phyloP scores from a whole-genome alignment of 2,113 vertebrate species.

The Callopanchax toddi region DNA sequence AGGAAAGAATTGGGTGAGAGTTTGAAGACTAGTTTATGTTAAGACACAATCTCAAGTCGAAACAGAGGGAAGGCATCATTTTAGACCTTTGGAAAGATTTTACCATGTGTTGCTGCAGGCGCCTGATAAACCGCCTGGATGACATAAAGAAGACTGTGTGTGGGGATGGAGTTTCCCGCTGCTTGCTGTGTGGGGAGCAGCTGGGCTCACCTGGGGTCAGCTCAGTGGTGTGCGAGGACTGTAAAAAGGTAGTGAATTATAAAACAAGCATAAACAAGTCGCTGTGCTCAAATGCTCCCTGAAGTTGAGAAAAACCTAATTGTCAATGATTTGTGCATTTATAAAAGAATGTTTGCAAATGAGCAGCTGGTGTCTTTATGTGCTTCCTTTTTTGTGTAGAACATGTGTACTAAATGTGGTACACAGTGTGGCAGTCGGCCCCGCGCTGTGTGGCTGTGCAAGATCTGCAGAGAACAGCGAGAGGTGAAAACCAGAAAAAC shows the following conservation, averaged over 20 bases:
- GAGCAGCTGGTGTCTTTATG: conserved; percentile 12
- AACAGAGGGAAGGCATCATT: not conserved
- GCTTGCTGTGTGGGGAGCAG: conserved; percentile 94
- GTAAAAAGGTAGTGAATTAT: conserved; percentile 88
- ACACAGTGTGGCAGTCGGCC: conserved; percentile 87
- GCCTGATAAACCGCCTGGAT: conserved; percentile 92
- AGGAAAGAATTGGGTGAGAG: conserved; percentile 93
- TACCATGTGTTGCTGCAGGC: conserved; percentile 72
- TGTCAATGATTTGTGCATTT: not conserved
- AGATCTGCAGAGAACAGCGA: conserved; percentile 96
- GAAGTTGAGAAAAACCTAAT: conserved; percentile 7
- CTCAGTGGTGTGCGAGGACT: conserved; percentile 95
- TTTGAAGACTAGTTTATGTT: not conserved
- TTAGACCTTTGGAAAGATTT: conserved; percentile 34
- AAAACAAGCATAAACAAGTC: not conserved
- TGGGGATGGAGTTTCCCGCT: conserved; percentile 92
- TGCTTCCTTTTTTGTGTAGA: conserved; percentile 74
- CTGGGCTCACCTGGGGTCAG: conserved; percentile 84
- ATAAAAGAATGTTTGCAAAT: conserved; percentile 4
- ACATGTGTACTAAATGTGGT: conserved; percentile 94
- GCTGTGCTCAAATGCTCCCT: not conserved
- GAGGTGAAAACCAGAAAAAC: conserved; percentile 74
- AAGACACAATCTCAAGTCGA: not conserved
- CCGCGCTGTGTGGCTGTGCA: conserved; percentile 93
- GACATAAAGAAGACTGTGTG: conserved; percentile 92